These are phyloP conservation scores for Leptinotarsa peninsularis DNA, from an alignment of 2,888 invertebrate species.

Conservation along the genomic window DNA sequence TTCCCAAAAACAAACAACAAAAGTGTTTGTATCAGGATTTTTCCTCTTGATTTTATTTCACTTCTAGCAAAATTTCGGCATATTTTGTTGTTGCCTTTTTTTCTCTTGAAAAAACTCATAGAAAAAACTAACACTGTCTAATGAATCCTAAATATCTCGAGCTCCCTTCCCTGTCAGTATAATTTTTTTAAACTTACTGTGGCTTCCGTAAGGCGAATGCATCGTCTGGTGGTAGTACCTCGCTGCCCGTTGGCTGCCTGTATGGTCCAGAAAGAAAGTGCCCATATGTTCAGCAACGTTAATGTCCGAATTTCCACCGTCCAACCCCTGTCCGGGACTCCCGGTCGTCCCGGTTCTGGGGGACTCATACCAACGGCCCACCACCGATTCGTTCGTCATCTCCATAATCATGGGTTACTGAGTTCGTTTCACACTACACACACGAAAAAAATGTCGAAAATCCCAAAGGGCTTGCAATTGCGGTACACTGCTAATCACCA, in stretches of 20 bases:
- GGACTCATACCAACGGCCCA: constrained; percentile 67
- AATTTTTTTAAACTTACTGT: constrained; percentile 61
- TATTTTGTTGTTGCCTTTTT: too few species aligned
- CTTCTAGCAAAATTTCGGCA: too few species aligned
- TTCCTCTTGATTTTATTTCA: too few species aligned
- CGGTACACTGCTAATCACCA: constrained; percentile 39
- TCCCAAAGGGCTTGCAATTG: constrained; percentile 5
- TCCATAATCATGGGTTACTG: constrained; percentile 65
- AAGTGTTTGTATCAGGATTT: too few species aligned
- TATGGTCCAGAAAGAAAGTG: constrained; percentile 66
- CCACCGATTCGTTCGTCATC: constrained; percentile 66
- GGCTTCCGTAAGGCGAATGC: constrained; percentile 67
- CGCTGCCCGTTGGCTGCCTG: constrained; percentile 64
- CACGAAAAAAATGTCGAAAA: constrained; percentile 49
- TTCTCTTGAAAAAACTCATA: too few species aligned
- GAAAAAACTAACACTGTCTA: too few species aligned
- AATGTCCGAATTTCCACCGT: constrained; percentile 61
- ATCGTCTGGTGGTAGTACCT: constrained; percentile 68
- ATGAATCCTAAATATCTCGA: too few species aligned
- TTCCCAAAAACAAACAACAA: too few species aligned
- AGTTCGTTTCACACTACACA: constrained; percentile 56
- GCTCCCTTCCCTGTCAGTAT: too few species aligned
- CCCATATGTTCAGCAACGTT: constrained; percentile 68
- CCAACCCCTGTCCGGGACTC: constrained; percentile 62
- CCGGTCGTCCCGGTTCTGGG: constrained; percentile 65